Evolutionary conservation across 64 coral and sea anemone genomes (phyloP).

Genomic region (Montipora sp.): DNA sequence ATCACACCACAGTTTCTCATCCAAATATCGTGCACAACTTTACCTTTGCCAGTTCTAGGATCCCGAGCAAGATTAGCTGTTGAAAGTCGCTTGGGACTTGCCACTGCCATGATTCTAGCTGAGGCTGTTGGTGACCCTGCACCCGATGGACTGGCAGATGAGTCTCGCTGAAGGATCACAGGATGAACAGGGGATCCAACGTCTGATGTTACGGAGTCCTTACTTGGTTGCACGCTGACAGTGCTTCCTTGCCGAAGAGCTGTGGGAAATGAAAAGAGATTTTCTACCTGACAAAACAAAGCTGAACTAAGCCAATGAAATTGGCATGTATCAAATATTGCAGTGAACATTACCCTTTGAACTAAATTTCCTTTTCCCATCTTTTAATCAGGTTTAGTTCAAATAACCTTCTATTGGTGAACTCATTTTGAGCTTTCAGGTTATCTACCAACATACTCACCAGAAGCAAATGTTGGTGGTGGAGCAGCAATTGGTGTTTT

Average conservation of each 20-base stretch:
- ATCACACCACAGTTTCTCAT: too few species aligned
- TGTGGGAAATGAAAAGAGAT: neutral
- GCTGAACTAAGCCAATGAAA: neutral
- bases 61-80: conserved; percentile 70
- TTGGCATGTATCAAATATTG: neutral
- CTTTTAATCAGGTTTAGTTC: too few species aligned
- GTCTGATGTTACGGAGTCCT: conserved; percentile 46
- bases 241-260: conserved; percentile 82
- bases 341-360: too few species aligned
- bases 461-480: conserved; percentile 96
- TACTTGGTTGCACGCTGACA: conserved; percentile 7
- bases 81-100: conserved; percentile 76
- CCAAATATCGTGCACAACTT: neutral
- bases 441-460: conserved; percentile 15
- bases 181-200: conserved; percentile 43
- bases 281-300: neutral
- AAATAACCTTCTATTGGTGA: too few species aligned
- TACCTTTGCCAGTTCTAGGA: conserved; percentile 99
- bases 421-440: too few species aligned
- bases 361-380: too few species aligned
- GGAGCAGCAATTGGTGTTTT: conserved; percentile 90
- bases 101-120: conserved; percentile 44
- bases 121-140: conserved; percentile 48
- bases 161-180: conserved; percentile 60
- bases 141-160: conserved; percentile 39